Base-by-base conservation (phyloP, 2,888 invertebrate species). In the Drosophila falleni region DNA sequence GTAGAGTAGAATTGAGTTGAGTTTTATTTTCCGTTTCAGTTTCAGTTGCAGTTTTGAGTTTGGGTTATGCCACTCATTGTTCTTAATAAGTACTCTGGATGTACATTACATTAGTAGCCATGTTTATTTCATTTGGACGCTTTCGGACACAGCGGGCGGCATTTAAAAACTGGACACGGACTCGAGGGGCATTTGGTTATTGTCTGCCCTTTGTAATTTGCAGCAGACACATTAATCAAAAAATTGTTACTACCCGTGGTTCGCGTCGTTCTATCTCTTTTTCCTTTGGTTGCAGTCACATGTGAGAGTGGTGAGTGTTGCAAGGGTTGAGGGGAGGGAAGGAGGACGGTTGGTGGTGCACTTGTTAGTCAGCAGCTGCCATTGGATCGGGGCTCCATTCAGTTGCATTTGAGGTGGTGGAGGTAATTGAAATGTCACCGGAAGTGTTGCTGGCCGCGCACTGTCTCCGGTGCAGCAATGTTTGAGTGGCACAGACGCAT, bases 391-490 rank as follows among this genome's bases (percentile, higher is more conserved):
- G 66, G 56, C 68, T 73, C 61, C 73, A 59, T 66, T 47, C 23
- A 13, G 66, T 63, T 50, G 29, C 49, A 63, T 54, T 78, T 29
- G 87, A 89, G 89, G 85, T 81, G 89, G 83, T 89, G 87, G 80
- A 90, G 91, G 91, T 91, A 91, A 91, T 91, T 91, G 91, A 90
- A 91, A 91, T 91, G 91, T 91, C 91, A 90, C 81, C 91, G 91
- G 91, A 91, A 90, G 87, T 90, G 90, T 90, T 84, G 81, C 80
- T 82, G 88, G 89, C 70, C 85, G 74, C 77, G 76, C 83, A 75
- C 80, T 84, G 90, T 85, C 87, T 89, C 90, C 89, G 91, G 85
- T 87, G 51, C 62, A 44, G 50, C 62, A 58, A 19, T 31, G 51
- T 23, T 35, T 65, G 64, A 58, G 41, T 60, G 55, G 11, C 44